These are phyloP conservation scores for Drosophila neonasuta DNA, from an alignment of 2,888 invertebrate species.

Conservation along the genomic window DNA sequence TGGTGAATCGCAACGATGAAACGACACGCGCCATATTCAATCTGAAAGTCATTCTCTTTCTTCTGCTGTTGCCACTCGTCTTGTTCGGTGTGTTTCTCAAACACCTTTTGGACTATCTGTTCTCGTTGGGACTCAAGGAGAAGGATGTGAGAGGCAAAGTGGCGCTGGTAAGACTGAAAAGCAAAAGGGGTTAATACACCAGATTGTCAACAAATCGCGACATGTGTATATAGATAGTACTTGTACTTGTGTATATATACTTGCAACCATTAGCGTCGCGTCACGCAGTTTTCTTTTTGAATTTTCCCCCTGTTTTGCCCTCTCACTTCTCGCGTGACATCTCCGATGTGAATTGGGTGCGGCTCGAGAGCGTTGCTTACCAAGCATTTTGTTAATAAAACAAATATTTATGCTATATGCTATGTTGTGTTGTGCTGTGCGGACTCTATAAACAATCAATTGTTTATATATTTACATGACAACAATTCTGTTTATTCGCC, in stretches of 20 bases:
- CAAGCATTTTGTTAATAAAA: constrained; percentile 39
- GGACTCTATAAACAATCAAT: constrained; percentile 31
- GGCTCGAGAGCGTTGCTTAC: constrained; percentile 29
- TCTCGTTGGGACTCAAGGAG: constrained; percentile 75
- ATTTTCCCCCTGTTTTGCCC: constrained; percentile 40
- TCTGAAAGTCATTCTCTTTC: constrained; percentile 75
- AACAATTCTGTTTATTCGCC: constrained; percentile 23
- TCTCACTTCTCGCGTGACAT: constrained; percentile 9
- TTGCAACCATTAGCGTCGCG: constrained; percentile 31
- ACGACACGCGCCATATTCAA: constrained; percentile 76
- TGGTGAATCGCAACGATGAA: constrained; percentile 72
- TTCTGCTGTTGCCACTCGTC: constrained; percentile 78
- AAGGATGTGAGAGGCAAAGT: constrained; percentile 81
- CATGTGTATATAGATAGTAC: not conserved
- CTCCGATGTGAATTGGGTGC: constrained; percentile 28
- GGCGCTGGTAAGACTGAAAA: constrained; percentile 77
- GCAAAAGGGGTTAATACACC: not conserved
- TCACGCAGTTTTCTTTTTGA: constrained; percentile 61
- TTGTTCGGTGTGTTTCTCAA: constrained; percentile 79
- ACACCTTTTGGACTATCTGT: constrained; percentile 80
- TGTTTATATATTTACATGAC: constrained; percentile 28
- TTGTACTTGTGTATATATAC: not conserved
- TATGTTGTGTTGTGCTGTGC: constrained; percentile 9
- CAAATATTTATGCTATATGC: constrained; percentile 40
- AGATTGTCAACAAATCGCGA: constrained; percentile 1